Conservation (phyloP, 2,888 invertebrate genomes). For the Drosophila helvetica region DNA sequence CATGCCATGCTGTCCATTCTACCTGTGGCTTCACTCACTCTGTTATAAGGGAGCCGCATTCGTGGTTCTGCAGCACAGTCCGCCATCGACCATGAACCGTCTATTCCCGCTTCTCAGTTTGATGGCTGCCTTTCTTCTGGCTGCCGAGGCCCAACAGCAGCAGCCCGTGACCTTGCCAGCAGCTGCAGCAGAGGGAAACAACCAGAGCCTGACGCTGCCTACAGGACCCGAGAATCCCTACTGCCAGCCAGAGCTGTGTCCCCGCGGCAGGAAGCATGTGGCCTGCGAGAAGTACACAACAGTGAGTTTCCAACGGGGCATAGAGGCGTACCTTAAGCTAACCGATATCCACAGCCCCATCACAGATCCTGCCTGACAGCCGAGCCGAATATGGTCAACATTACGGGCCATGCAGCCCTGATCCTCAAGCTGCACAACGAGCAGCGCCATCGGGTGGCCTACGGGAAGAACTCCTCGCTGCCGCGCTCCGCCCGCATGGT, state of each 20-base stretch:
- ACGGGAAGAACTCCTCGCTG: conserved; percentile 50
- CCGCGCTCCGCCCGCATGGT: conserved; percentile 67
- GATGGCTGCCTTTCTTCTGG: neutral
- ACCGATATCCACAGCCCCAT: conserved; percentile 17
- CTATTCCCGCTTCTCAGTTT: neutral
- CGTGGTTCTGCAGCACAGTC: neutral
- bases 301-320: conserved; percentile 21
- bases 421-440: conserved; percentile 64
- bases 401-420: conserved; percentile 30
- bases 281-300: conserved; percentile 52
- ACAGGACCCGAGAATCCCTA: conserved; percentile 52
- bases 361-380: conserved; percentile 32
- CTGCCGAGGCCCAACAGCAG: neutral
- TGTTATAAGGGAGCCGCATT: conserved; percentile 6
- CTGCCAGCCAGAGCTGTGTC: conserved; percentile 55
- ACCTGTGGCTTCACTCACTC: neutral
- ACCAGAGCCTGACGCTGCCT: conserved; percentile 1
- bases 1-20: neutral
- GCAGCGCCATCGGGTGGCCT: conserved; percentile 49
- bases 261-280: conserved; percentile 52
- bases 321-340: no score
- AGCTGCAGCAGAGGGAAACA: neutral
- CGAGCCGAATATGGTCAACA: conserved; percentile 33
- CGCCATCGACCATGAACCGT: conserved; percentile 11
- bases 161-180: neutral